Base-by-base conservation (phyloP, 2,888 invertebrate species). In the Heliconius ismenius region DNA sequence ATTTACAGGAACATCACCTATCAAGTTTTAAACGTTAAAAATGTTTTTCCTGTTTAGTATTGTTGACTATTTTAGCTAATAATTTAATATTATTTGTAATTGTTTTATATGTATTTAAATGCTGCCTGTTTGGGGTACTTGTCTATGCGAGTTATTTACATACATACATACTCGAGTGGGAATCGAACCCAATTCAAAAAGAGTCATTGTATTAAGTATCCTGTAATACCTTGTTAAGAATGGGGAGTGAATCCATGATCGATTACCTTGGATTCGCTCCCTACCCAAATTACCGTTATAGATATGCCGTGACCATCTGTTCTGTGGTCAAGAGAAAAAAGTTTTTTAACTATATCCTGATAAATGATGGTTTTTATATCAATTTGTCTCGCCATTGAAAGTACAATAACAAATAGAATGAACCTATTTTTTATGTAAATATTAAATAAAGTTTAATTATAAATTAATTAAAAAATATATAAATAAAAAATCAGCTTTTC, bases 11-110 rank as follows among this genome's bases (percentile, higher is more conserved):
- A 70, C 32, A 70, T 58, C 70, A 36, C 10, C 9, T 32, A 58
- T 70, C 58, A 24, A 10, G n/a, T 28, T 18, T 24, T 28, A 28
- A 13, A 26, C 6, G 15, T 43, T 74, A 74, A 39, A 39, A 15
- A 26, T 54, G 26, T 74, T 54, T 32, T 54, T 74, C 64, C 65
- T 65, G 65, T 6, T 64, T 28, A 58, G 36, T 67, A 68, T 36
- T 64, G 4, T n/a, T 64, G 15, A 15, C 13, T 39, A 39, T 39
- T 36, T 36, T 2, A 65, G 21, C 6, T n/a, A 15, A n/a, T 4
- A 28, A 11, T n/a, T 11, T 36, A 65, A 65, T 36, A 15, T 65
- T 3, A 11, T 65, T 65, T 24, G 24, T 11, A 24, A 24, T 11
- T 62, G 24, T 24, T n/a, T 9, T 32, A 32, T 7, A 43, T 15